A percentile compares a stretch with the other conserved stretches of the same genome.
phyloP scores from a whole-genome alignment of 2,113 vertebrate species.

The Cinclus mexicanus region DNA sequence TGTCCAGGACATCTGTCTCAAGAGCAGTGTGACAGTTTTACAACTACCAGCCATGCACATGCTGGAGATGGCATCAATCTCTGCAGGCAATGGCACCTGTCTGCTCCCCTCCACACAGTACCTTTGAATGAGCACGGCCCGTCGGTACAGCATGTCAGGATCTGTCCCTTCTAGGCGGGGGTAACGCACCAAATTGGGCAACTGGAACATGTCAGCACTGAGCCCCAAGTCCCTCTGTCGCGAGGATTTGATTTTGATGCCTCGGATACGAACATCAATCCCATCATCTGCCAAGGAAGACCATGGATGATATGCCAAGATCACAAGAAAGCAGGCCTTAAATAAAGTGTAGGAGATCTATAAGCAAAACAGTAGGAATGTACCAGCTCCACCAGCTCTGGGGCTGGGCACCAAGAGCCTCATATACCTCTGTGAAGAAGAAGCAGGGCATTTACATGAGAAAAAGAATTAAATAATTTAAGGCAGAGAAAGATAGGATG shows the following conservation, averaged over 20 bases:
- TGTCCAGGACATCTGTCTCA: neutral
- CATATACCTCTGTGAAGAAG: neutral
- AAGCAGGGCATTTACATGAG: neutral
- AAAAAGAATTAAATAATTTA: neutral
- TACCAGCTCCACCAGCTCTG: neutral
- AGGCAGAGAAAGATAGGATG: neutral
- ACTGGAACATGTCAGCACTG: slow-evolving; percentile 93
- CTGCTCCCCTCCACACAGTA: slow-evolving; percentile 10
- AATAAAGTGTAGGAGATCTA: neutral
- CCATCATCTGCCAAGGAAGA: slow-evolving; percentile 84
- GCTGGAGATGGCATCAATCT: neutral
- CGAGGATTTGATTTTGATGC: slow-evolving; percentile 95
- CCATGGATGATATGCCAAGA: neutral
- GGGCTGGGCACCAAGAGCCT: neutral
- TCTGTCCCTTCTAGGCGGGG: slow-evolving; percentile 93
- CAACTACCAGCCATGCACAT: neutral
- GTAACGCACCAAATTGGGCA: slow-evolving; percentile 91
- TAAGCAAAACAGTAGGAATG: neutral
- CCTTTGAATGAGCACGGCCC: slow-evolving; percentile 91
- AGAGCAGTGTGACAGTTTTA: neutral
- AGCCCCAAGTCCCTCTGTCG: slow-evolving; percentile 91
- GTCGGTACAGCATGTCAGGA: slow-evolving; percentile 89
- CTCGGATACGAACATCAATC: slow-evolving; percentile 93
- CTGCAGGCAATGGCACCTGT: neutral
- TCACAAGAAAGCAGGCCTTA: neutral